These are phyloP conservation scores for Pseudanteris insignis DNA, from an alignment of 2,888 invertebrate species.

Conservation along the genomic window DNA sequence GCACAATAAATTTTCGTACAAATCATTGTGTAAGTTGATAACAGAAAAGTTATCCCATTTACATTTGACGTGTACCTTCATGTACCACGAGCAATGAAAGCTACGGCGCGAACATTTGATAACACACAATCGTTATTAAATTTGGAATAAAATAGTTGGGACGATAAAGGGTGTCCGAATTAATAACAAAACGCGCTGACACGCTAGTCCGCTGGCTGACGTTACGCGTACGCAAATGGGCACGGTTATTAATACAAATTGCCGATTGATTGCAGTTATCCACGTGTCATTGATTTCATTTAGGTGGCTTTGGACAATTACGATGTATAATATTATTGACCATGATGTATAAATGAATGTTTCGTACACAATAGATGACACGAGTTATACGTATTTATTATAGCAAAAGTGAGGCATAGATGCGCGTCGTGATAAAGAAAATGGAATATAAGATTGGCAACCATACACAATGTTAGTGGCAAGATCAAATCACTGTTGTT, in stretches of 20 bases:
- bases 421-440: slow-evolving; percentile 39
- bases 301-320: slow-evolving; percentile 40
- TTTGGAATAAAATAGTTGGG: not conserved
- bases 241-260: slow-evolving; percentile 17
- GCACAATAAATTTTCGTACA: too few relatives aligned
- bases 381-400: slow-evolving; percentile 42
- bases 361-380: slow-evolving; percentile 42
- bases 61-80: too few relatives aligned
- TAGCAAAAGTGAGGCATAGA: slow-evolving; percentile 45
- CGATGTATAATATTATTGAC: slow-evolving; percentile 37
- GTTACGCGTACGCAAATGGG: slow-evolving; percentile 14
- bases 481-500: slow-evolving; percentile 44
- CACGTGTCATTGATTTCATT: slow-evolving; percentile 20
- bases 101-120: not conserved
- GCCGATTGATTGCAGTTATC: slow-evolving; percentile 10
- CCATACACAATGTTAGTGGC: slow-evolving; percentile 44
- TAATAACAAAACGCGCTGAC: slow-evolving; percentile 3
- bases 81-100: too few relatives aligned
- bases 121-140: slow-evolving; percentile 2
- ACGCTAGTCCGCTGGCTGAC: slow-evolving; percentile 5
- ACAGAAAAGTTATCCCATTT: too few relatives aligned
- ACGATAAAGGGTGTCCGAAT: slow-evolving; percentile 5
- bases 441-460: slow-evolving; percentile 42
- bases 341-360: slow-evolving; percentile 43
- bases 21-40: too few relatives aligned